Evolutionary conservation across 2,113 vertebrate genomes (phyloP), one percentile per base, ranked within the genome.

Genomic region (Triplophysa siluroides): DNA sequence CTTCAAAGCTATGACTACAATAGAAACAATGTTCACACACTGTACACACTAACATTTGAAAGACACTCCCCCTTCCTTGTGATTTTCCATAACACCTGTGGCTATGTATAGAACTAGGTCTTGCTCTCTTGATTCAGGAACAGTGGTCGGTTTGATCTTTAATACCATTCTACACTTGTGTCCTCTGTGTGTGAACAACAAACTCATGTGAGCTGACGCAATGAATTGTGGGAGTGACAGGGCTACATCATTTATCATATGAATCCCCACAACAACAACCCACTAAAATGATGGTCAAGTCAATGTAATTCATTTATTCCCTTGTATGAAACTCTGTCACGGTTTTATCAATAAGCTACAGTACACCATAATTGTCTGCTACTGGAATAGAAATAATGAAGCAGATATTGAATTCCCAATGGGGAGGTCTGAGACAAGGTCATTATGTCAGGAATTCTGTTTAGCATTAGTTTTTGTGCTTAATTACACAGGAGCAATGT

Each of bases 71-170:
- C 14, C 26, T 29, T 78, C 79, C 84, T 71, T 11, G 66, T 60
- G 67, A 87, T 8, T 90, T 91, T 92, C 90, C 87, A 83, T 84
- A 62, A 85, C 78, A 90, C 89, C 85, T 86, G 68, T 64, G 81
- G 65, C 66, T 85, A 85, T 86, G 71, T 73, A 80, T 62, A 78
- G 56, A 41, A n/a, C 8, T 41, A 26, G 13, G 70, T 66, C 45
- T 71, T 72, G 14, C 18, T 84, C 79, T 77, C 12, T 41, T 87
- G 79, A 90, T 75, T 78, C 87, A 56, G 16, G 61, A 58, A 45
- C 60, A 50, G 47, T 1, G 11, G 26, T 61, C 50, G 18, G 18
- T n/a, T 2, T 58, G 18, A 8, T 58, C 18, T n/a, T 13, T 10
- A 60, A 18, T 23, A 56, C 45, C 29, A 33, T 33, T 33, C 29